Conservation (phyloP, 2,797 vertebrate species). For the Acridotheres tristis region DNA sequence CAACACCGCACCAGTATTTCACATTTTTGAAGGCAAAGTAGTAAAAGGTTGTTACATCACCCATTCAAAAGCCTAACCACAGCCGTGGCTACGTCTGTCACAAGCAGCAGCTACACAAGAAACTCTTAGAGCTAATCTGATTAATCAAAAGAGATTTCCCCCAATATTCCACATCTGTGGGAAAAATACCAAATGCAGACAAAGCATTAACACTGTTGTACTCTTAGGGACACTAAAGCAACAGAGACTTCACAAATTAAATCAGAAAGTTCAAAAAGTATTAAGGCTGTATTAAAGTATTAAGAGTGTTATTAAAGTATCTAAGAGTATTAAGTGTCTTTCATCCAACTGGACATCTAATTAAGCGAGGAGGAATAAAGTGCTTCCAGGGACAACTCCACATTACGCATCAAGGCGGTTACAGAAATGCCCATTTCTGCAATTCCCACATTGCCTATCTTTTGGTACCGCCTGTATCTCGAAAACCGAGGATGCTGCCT, state of each 20-base stretch:
- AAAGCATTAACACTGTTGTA: fast-evolving
- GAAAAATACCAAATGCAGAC: neutral
- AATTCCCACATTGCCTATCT: neutral
- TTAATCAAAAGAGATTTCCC: neutral
- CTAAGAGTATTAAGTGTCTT: neutral
- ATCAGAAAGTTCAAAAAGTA: neutral
- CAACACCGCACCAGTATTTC: neutral
- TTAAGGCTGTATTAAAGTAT: neutral
- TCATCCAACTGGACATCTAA: neutral
- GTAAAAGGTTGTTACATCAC: constrained; percentile 15
- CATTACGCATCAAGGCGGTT: fast-evolving
- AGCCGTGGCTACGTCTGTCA: neutral
- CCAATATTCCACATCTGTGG: neutral
- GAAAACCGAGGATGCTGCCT: neutral
- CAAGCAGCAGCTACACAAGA: fast-evolving
- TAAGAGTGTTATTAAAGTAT: neutral
- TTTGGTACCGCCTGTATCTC: neutral
- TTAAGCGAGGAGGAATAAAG: neutral
- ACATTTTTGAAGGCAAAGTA: constrained; percentile 19
- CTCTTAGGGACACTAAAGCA: neutral
- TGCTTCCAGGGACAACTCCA: neutral
- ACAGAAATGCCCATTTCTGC: neutral
- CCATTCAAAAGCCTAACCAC: neutral
- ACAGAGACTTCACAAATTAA: neutral
- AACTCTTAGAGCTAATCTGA: neutral